Conservation (phyloP, 2,888 invertebrate species). For the Tachina lurida region DNA sequence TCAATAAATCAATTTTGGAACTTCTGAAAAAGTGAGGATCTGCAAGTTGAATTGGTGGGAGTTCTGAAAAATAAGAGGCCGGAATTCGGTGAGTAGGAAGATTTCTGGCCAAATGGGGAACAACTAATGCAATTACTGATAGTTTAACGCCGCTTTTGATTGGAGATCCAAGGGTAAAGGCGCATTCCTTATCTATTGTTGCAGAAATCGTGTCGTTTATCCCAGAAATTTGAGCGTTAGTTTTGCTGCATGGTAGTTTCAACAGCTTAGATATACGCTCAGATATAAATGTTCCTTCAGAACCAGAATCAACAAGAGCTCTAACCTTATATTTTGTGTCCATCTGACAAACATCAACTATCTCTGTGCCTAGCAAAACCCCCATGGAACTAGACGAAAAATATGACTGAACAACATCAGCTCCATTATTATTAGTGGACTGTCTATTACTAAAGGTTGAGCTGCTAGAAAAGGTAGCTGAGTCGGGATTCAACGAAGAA, state of each 20-base stretch:
- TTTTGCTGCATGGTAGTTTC: not conserved
- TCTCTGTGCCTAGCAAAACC: constrained; percentile 45
- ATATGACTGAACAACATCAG: constrained; percentile 19
- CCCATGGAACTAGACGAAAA: not conserved
- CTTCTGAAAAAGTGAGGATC: constrained; percentile 24
- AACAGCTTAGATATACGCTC: constrained; percentile 18
- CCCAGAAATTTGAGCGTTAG: not conserved
- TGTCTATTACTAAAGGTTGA: constrained; percentile 21
- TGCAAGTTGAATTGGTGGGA: not conserved
- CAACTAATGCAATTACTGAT: constrained; percentile 1
- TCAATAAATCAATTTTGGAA: constrained; percentile 27
- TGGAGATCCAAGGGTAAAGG: not conserved
- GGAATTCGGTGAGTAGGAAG: not conserved
- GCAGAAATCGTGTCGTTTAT: constrained; percentile 36
- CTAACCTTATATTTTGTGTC: constrained; percentile 10
- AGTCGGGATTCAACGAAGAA: constrained; percentile 15
- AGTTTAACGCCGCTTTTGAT: not conserved
- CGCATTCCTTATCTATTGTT: not conserved
- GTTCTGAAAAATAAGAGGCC: not conserved
- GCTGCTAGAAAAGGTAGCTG: not conserved
- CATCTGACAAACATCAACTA: constrained; percentile 3
- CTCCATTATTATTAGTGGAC: not conserved
- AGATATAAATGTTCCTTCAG: constrained; percentile 50
- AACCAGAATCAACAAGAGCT: constrained; percentile 46
- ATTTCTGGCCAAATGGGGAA: constrained; percentile 17